A percentile compares a stretch with the other conserved stretches of the same genome.
These are phyloP conservation scores for Pentalonia nigronervosa DNA, from an alignment of 1,140 invertebrate genomes.

Conservation along the genomic window DNA sequence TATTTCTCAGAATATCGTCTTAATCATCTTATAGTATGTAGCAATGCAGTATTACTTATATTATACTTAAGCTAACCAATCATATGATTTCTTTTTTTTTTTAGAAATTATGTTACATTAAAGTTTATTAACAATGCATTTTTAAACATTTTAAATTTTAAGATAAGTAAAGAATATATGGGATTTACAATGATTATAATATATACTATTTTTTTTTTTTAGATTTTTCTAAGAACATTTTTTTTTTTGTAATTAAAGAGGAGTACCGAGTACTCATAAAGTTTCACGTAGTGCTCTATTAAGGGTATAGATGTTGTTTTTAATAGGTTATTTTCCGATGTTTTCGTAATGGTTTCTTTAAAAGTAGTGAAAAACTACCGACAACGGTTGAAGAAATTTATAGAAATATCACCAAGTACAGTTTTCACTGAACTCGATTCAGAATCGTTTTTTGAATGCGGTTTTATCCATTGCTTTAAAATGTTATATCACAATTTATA, in stretches of 20 bases:
- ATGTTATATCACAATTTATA: neutral
- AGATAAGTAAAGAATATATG: neutral
- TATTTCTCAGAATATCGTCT: neutral
- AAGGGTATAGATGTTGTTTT: neutral
- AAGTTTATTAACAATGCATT: neutral
- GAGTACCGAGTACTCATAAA: neutral
- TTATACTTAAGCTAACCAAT: neutral
- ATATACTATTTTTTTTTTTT: neutral
- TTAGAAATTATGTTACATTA: neutral
- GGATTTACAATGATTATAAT: neutral
- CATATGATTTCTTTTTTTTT: neutral
- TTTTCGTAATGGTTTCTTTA: neutral
- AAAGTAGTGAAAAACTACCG: neutral
- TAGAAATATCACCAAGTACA: neutral
- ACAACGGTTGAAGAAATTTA: neutral
- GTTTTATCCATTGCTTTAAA: neutral
- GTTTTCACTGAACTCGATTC: neutral
- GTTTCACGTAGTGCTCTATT: neutral
- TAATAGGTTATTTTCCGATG: neutral
- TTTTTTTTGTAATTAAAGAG: constrained; percentile 16
- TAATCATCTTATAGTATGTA: neutral
- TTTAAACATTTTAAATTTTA: neutral
- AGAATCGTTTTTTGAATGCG: neutral
- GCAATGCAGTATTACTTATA: too few species aligned
- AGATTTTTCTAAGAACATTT: neutral